Evolutionary conservation across 2,888 invertebrate genomes (phyloP).

Genomic region (Ochropleura leucogaster): DNA sequence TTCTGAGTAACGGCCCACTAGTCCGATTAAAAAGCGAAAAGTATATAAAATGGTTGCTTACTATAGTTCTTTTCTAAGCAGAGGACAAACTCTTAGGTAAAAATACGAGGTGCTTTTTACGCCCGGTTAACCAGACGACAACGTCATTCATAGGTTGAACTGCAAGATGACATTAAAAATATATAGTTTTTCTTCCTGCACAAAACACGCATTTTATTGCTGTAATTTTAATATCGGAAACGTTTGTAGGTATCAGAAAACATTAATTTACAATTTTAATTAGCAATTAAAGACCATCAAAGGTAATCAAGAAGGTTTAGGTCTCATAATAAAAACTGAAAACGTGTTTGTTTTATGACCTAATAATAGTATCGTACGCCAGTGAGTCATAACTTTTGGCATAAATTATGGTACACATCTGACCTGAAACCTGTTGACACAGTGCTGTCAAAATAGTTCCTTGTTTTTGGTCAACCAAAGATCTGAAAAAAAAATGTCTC

Average conservation of each 20-base stretch:
- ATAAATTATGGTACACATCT: constrained; percentile 1
- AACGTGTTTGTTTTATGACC: constrained; percentile 25
- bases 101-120: too few species aligned
- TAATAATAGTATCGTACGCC: background rate
- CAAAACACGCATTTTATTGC: background rate
- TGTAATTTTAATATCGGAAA: constrained; percentile 5
- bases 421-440: background rate
- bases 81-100: too few species aligned
- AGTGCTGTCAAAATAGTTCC: background rate
- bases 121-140: too few species aligned
- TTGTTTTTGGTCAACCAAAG: background rate
- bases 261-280: constrained; percentile 9
- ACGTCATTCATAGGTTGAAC: too few species aligned
- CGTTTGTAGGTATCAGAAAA: background rate
- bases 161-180: too few species aligned
- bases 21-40: too few species aligned
- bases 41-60: too few species aligned
- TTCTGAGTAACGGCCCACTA: too few species aligned
- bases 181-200: too few species aligned
- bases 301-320: constrained; percentile 14
- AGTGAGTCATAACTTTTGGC: background rate
- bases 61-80: too few species aligned
- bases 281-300: constrained; percentile 6
- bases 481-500: background rate
- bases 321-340: constrained; percentile 9